phyloP scores from a whole-genome alignment of 2,113 vertebrate genomes.

The Gadus macrocephalus region DNA sequence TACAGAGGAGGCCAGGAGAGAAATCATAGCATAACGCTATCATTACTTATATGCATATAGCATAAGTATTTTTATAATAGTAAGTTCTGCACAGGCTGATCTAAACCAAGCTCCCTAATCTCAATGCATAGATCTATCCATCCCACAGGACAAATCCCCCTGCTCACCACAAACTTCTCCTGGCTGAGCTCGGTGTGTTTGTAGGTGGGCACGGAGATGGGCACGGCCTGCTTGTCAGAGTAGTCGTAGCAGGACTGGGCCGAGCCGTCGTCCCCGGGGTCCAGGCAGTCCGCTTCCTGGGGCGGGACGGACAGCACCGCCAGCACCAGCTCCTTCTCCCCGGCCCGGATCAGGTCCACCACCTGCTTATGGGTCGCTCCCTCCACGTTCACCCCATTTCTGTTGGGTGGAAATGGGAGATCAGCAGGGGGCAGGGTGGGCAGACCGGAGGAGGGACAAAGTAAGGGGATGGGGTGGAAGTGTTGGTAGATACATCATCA shows the following conservation, averaged over 20 bases:
- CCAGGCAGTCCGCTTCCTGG: slow-evolving; percentile 87
- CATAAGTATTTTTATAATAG: too few relatives aligned
- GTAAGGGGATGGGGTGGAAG: background rate
- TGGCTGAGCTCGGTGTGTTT: slow-evolving; percentile 92
- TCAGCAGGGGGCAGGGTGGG: background rate
- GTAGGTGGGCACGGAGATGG: slow-evolving; percentile 96
- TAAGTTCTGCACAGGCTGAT: too few relatives aligned
- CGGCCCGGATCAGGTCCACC: slow-evolving; percentile 94
- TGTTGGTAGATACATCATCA: too few relatives aligned
- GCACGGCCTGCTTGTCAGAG: slow-evolving; percentile 92
- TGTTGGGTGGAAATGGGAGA: slow-evolving; percentile 36
- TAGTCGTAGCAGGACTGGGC: slow-evolving; percentile 92
- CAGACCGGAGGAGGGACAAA: background rate
- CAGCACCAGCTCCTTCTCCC: slow-evolving; percentile 87
- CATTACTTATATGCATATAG: too few relatives aligned
- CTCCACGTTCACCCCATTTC: slow-evolving; percentile 92
- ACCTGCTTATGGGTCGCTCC: slow-evolving; percentile 97
- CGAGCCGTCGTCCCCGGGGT: slow-evolving; percentile 84
- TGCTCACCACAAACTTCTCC: slow-evolving; percentile 95
- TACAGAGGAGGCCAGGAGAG: too few relatives aligned
- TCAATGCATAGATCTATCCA: background rate
- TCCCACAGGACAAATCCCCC: background rate
- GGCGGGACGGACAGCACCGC: slow-evolving; percentile 90
- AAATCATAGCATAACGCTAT: too few relatives aligned
- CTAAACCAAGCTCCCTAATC: too few relatives aligned